A percentile compares a stretch with the other conserved stretches of the same genome.
These are phyloP conservation scores for Goniozus legneri DNA, from an alignment of 1,140 invertebrate species.

Conservation along the genomic window DNA sequence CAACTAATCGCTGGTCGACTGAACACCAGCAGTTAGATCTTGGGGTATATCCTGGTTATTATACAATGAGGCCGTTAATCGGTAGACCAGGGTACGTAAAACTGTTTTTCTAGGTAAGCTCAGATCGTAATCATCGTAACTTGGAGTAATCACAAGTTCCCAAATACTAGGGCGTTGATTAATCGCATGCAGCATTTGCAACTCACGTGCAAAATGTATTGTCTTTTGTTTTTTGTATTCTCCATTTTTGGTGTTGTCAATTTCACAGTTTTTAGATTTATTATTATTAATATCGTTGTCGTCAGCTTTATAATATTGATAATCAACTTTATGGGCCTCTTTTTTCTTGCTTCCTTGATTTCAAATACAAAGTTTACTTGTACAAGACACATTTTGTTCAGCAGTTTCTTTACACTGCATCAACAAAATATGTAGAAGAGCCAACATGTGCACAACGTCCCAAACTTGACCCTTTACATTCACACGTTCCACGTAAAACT, in stretches of 20 bases:
- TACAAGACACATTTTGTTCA: not conserved
- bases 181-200: not conserved
- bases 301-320: not conserved
- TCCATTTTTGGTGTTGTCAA: too few species aligned
- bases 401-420: not conserved
- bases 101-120: not conserved
- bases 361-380: constrained; percentile 1
- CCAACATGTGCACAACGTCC: constrained; percentile 8
- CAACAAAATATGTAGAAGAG: constrained; percentile 3
- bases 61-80: not conserved
- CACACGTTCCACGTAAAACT: constrained; percentile 1
- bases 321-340: not conserved
- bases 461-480: constrained; percentile 10
- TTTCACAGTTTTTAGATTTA: too few species aligned
- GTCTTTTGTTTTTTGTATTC: too few species aligned
- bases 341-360: constrained; percentile 6
- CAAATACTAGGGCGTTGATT: not conserved
- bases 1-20: constrained; percentile 2
- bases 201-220: not conserved
- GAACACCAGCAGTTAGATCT: not conserved
- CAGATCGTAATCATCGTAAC: not conserved
- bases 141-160: not conserved
- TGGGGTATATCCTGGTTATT: not conserved
- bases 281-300: not conserved
- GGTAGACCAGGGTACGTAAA: not conserved